Evolutionary conservation across 1,140 invertebrate species (phyloP).

Genomic region (Neodiprion pinetum): DNA sequence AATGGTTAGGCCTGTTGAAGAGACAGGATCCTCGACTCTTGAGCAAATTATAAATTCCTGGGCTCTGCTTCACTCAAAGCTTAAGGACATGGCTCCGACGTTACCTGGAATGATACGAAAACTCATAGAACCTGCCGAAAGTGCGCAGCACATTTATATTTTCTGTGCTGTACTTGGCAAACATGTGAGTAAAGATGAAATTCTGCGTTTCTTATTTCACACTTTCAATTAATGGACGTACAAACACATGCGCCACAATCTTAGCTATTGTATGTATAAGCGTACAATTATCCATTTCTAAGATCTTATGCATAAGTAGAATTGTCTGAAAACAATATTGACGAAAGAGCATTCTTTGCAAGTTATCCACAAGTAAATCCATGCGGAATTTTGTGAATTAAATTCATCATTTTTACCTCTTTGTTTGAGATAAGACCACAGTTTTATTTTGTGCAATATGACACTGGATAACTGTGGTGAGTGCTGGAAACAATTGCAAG

Average conservation of each 20-base stretch:
- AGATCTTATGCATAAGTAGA: constrained; percentile 19
- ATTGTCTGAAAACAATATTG: too few species aligned
- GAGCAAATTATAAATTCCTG: constrained; percentile 60
- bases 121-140: constrained; percentile 64
- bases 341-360: too few species aligned
- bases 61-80: constrained; percentile 55
- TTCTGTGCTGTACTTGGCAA: constrained; percentile 64
- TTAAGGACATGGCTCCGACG: constrained; percentile 52
- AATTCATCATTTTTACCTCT: too few species aligned
- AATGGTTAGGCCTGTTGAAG: constrained; percentile 62
- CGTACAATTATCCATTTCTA: neutral
- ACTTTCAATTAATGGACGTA: too few species aligned
- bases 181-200: constrained; percentile 58
- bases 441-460: too few species aligned
- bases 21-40: constrained; percentile 61
- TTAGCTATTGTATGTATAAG: constrained; percentile 14
- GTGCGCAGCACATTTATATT: constrained; percentile 66
- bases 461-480: too few species aligned
- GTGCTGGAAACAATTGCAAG: too few species aligned
- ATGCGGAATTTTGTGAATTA: too few species aligned
- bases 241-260: neutral
- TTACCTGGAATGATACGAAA: constrained; percentile 62
- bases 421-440: too few species aligned
- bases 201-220: constrained; percentile 12
- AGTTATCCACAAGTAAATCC: too few species aligned